Conservation (phyloP, 2,888 invertebrate genomes). For the Ophioninae sp. region DNA sequence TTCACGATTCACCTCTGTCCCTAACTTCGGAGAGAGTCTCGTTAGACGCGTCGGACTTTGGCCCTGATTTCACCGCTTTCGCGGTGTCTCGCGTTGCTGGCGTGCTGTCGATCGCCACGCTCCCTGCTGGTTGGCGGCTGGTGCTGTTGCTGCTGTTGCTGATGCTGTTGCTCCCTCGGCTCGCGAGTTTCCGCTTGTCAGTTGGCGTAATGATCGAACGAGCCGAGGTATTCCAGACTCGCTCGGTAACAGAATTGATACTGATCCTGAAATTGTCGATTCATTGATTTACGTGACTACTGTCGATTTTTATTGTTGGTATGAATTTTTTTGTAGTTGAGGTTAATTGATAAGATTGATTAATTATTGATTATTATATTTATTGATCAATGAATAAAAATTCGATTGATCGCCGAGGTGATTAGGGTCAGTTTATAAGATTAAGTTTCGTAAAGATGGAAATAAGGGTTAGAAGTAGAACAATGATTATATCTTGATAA, state of each 20-base stretch:
- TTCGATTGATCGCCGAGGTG: too few species aligned
- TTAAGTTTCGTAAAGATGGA: too few species aligned
- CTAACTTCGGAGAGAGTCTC: slow-evolving; percentile 18
- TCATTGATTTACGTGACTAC: background rate
- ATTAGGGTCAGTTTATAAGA: too few species aligned
- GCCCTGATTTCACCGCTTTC: slow-evolving; percentile 75
- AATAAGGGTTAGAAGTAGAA: too few species aligned
- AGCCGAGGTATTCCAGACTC: slow-evolving; percentile 98
- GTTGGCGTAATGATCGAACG: slow-evolving; percentile 97
- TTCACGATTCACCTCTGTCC: background rate
- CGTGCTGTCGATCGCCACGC: slow-evolving; percentile 72
- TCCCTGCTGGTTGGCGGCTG: slow-evolving; percentile 65
- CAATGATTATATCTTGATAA: too few species aligned
- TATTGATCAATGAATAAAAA: too few species aligned
- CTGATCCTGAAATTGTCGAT: slow-evolving; percentile 89
- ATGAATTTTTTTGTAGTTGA: too few species aligned
- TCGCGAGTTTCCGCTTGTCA: slow-evolving; percentile 83
- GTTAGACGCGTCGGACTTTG: slow-evolving; percentile 78
- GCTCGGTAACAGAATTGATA: slow-evolving; percentile 99
- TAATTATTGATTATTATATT: too few species aligned
- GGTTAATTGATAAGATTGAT: too few species aligned
- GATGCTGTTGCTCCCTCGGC: slow-evolving; percentile 70
- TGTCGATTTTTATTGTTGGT: too few species aligned
- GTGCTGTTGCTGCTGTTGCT: slow-evolving; percentile 55
- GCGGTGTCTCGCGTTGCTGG: slow-evolving; percentile 64